phyloP scores from a whole-genome alignment of 2,888 invertebrate genomes.

The Diarsia rubi region DNA sequence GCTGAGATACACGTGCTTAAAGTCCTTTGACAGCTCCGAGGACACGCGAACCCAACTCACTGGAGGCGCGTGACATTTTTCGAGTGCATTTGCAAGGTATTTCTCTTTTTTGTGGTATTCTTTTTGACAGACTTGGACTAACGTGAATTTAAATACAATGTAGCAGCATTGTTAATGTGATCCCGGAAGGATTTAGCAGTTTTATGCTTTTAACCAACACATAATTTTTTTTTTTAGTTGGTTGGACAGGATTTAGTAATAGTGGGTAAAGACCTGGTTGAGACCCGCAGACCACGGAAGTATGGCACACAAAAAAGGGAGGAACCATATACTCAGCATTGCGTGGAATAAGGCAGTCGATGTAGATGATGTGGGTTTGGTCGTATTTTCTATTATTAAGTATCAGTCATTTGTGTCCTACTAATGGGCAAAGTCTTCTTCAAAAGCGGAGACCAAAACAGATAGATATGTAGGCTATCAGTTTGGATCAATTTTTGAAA shows the following conservation, averaged over 20 bases:
- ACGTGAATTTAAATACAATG: not conserved
- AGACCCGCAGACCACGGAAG: not conserved
- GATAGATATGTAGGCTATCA: too few relatives aligned
- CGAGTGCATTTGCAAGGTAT: slow-evolving; percentile 10
- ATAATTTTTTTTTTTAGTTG: not conserved
- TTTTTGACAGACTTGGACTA: not conserved
- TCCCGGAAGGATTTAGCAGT: not conserved
- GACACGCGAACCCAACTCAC: slow-evolving; percentile 31
- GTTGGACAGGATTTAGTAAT: not conserved
- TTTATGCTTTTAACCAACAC: not conserved
- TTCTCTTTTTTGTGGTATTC: not conserved
- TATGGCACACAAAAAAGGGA: not conserved
- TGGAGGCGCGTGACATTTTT: slow-evolving; percentile 21
- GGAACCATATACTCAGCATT: not conserved
- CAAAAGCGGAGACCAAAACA: too few relatives aligned
- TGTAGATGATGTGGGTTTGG: too few relatives aligned
- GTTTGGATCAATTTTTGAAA: too few relatives aligned
- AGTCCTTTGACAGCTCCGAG: slow-evolving; percentile 44
- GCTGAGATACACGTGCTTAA: slow-evolving; percentile 12
- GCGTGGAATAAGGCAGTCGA: not conserved
- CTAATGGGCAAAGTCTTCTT: too few relatives aligned
- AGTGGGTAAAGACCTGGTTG: not conserved
- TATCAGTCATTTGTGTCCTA: too few relatives aligned
- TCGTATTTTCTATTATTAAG: too few relatives aligned
- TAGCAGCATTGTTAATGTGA: not conserved